Base-by-base conservation (phyloP, 2,113 vertebrate genomes). In the Reinhardtius hippoglossoides region DNA sequence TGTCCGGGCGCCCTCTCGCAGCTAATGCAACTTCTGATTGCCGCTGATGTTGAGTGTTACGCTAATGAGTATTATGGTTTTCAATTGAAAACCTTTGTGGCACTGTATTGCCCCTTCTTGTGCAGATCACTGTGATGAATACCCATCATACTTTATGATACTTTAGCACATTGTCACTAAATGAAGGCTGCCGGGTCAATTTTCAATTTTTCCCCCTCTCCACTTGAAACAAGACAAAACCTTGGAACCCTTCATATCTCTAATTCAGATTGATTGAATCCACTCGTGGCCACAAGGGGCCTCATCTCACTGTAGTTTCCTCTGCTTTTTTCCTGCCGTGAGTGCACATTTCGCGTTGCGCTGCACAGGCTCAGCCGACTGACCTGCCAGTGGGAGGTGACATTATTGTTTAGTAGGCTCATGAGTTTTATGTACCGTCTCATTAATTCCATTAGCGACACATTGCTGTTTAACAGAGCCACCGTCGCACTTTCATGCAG, bases 71-170 rank as follows among this genome's bases (percentile, higher is more conserved):
- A 86, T 93, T 93, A 91, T 91, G 89, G 86, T 90, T 93, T 93
- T 92, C 89, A 93, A 94, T 94, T 93, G 87, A 92, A 92, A 94
- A 87, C 91, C 92, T 94, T 92, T 92, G 91, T 91, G 85, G 82
- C 70, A 66, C 87, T 80, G 83, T 83, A 83, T 83, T 80, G 83
- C 74, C 83, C 89, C 82, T 76, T 89, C 91, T 94, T 90, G 88
- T 87, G 76, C 87, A 82, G 91, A 93, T 94, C 85, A 79, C 88
- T 71, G 74, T 87, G 89, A 93, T 94, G 91, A 94, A 94, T 92
- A 91, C 86, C 86, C 90, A 88, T 93, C 90, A 89, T 84, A 87
- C 90, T 89, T 89, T 90, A 92, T 88, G 78, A 91, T 90, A 91
- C 92, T 88, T 93, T 90, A 89, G 88, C 88, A 86, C 91, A 84